Evolutionary conservation across 2,888 invertebrate genomes (phyloP), one percentile per base, ranked within the genome.

Genomic region (Spodoptera littoralis): DNA sequence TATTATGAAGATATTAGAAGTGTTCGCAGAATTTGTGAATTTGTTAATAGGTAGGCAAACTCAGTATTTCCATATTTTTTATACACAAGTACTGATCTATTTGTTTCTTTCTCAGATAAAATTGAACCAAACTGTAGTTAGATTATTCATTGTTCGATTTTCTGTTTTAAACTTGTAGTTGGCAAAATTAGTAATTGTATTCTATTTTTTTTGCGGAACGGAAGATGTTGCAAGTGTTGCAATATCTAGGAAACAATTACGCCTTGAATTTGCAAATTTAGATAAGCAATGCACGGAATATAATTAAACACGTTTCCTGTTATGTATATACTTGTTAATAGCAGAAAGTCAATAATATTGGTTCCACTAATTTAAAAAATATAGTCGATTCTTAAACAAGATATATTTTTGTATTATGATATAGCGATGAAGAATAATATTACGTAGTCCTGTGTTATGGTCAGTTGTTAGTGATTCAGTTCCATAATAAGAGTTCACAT

Each of bases 221-320:
- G 58, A 65, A 49, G 71, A 79, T 64, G 57, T 55, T 50, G 60
- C 60, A 57, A 47, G 9, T 36, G 36, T 36, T 6, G 9, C 65
- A 55, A 68, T 76, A 54, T 54, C 73, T 68, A 73, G 60, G 70
- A 70, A 79, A 79, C 71, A 76, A 79, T 77, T 59, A 65, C 62
- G 53, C 52, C 52, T 36, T 8, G 36, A 36, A 36, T 36, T 36
- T 36, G 36, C 36, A 36, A 36, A 36, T 36, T 36, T 36, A 36
- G 36, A 36, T 36, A 36, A 36, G 36, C 45, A 41, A 18, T 22
- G 69, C 77, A 75, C 64, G 69, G 54, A 64, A 74, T 62, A 59
- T 65, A 68, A 80, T 65, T 71, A 78, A 81, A 75, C 64, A 59
- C 54, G 58, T 66, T 56, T 64, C 53, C 66, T 36, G 58, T 56